Evolutionary conservation across 2,797 vertebrate genomes (phyloP).

Genomic region (Neosilurus hyrtlii): DNA sequence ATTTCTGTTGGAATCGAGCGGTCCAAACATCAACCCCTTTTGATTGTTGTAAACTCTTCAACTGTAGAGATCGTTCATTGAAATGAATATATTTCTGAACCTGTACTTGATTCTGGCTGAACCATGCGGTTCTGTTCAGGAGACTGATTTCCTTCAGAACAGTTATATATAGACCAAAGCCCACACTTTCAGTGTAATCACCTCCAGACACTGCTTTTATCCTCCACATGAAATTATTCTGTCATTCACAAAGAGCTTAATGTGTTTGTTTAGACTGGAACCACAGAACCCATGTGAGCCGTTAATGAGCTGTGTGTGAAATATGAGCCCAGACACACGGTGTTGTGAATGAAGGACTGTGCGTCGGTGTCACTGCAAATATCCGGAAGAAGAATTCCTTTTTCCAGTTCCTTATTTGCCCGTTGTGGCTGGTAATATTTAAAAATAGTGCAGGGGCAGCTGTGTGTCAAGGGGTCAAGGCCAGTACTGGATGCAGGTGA

Average conservation of each 20-base stretch:
- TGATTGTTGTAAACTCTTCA: no score
- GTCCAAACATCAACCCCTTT: no score
- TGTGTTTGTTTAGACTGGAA: background rate
- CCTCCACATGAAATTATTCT: background rate
- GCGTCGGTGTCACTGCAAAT: no score
- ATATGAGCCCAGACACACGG: background rate
- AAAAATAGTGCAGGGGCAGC: background rate
- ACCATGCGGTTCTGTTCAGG: background rate
- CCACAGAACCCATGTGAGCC: background rate
- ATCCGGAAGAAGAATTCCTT: background rate
- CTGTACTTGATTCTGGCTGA: background rate
- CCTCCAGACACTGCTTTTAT: background rate
- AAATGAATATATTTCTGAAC: no score
- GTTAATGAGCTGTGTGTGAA: background rate
- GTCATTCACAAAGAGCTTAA: background rate
- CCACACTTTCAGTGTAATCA: background rate
- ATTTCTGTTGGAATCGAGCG: no score
- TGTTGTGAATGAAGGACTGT: background rate
- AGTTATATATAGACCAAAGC: background rate
- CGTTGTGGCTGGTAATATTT: no score
- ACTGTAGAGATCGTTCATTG: no score
- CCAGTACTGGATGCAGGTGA: background rate
- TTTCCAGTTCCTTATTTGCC: background rate
- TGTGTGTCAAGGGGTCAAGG: background rate
- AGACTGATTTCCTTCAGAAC: background rate